phyloP scores from a whole-genome alignment of 2,888 invertebrate species.

The Leptinotarsa haldemani region DNA sequence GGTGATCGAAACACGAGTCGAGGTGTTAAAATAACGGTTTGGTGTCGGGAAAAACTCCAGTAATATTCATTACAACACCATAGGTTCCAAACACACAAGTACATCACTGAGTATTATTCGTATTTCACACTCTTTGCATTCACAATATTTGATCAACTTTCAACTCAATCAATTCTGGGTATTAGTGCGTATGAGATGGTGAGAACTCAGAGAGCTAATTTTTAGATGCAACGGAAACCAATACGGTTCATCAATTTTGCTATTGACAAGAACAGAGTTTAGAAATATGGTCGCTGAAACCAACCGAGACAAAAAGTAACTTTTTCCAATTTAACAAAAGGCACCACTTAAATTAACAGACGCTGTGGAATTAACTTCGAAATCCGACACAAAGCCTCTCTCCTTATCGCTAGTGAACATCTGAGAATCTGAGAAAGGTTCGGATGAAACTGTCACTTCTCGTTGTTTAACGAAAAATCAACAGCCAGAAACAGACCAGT shows the following conservation, averaged over 20 bases:
- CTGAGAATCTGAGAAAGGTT: conserved; percentile 18
- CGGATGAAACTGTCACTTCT: conserved; percentile 16
- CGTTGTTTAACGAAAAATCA: conserved; percentile 9
- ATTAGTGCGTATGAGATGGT: too few species aligned
- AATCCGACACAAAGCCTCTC: conserved; percentile 10
- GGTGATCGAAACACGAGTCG: too few species aligned
- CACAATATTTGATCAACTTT: too few species aligned
- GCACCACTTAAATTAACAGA: conserved; percentile 37
- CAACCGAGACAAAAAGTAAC: conserved; percentile 6
- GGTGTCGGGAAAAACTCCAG: too few species aligned
- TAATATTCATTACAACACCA: too few species aligned
- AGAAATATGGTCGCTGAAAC: conserved; percentile 1
- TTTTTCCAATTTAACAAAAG: conserved; percentile 22
- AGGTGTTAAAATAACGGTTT: too few species aligned
- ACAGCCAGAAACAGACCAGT: conserved; percentile 8
- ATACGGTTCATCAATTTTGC: neutral
- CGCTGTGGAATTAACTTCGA: conserved; percentile 35
- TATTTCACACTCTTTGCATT: too few species aligned
- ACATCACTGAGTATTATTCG: too few species aligned
- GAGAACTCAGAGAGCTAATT: neutral
- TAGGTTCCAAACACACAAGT: too few species aligned
- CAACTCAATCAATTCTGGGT: too few species aligned
- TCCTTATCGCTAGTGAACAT: conserved; percentile 15
- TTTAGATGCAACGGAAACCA: neutral
- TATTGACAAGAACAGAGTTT: neutral